Conservation (phyloP, 2,888 invertebrate species). For the Cryptosula pallasiana region DNA sequence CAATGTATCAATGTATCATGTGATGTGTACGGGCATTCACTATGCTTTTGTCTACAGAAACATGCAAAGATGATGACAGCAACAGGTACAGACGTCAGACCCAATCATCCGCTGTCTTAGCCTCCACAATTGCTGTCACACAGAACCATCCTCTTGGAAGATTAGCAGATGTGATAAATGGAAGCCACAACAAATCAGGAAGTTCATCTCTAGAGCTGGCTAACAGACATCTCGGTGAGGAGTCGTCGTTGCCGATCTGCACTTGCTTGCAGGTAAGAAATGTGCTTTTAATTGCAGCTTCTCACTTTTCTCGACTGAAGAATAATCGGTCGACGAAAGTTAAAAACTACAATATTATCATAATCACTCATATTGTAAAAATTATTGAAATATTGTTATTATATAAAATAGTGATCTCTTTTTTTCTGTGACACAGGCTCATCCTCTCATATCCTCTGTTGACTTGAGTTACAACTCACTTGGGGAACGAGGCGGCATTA, state of each 20-base stretch:
- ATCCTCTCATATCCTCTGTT: background rate
- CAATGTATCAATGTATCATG: too few species aligned
- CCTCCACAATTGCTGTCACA: background rate
- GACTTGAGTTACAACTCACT: slow-evolving; percentile 23
- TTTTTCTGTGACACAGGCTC: background rate
- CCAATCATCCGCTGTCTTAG: background rate
- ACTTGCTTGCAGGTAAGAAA: slow-evolving; percentile 8
- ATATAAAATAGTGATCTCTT: background rate
- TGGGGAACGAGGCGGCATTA: slow-evolving; percentile 12
- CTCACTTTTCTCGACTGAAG: too few species aligned
- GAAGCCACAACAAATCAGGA: background rate
- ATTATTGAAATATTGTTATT: background rate
- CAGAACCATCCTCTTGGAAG: background rate
- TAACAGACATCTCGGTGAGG: background rate
- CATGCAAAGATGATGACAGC: background rate
- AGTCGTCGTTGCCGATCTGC: background rate
- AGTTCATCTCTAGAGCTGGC: background rate
- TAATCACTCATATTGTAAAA: too few species aligned
- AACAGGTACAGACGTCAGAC: background rate
- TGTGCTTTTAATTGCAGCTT: too few species aligned
- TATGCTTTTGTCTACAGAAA: too few species aligned
- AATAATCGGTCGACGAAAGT: too few species aligned
- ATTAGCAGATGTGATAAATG: slow-evolving; percentile 1
- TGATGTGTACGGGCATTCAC: background rate
- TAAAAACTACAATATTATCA: too few species aligned